phyloP scores from a whole-genome alignment of 2,113 vertebrate species.

The Raphicerus campestris region DNA sequence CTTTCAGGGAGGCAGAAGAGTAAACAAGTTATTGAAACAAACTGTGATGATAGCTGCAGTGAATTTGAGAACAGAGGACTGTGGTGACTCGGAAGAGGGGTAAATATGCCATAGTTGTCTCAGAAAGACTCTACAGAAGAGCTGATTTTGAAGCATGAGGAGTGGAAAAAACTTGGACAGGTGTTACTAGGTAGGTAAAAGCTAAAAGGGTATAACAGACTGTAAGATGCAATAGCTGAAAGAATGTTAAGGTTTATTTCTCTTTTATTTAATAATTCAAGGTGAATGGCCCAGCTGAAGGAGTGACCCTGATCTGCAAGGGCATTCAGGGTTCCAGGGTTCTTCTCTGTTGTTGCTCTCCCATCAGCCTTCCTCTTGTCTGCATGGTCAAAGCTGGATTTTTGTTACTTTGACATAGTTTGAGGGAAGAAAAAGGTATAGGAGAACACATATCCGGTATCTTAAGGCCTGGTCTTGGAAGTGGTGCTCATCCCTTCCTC shows the following conservation, averaged over 20 bases:
- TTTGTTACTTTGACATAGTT: not conserved
- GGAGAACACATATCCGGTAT: not conserved
- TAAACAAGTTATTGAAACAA: not conserved
- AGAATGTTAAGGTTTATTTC: not conserved
- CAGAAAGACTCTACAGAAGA: not conserved
- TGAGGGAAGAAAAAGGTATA: not conserved
- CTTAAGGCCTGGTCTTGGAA: not conserved
- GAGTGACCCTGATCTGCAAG: not conserved
- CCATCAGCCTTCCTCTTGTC: not conserved
- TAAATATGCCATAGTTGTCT: not conserved
- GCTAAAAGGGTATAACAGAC: not conserved
- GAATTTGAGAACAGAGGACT: not conserved
- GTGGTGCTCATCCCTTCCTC: not conserved
- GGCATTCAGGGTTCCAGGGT: not conserved
- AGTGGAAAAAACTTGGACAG: not conserved
- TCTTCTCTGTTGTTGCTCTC: not conserved
- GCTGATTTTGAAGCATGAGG: not conserved
- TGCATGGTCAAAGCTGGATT: not conserved
- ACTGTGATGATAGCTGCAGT: not conserved
- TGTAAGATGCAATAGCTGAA: not conserved
- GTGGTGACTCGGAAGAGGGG: not conserved
- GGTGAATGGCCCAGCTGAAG: not conserved
- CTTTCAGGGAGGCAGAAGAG: not conserved
- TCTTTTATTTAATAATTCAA: not conserved
- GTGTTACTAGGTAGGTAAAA: not conserved